Base-by-base conservation (phyloP, 1,140 invertebrate genomes). In the Papilio glaucus region DNA sequence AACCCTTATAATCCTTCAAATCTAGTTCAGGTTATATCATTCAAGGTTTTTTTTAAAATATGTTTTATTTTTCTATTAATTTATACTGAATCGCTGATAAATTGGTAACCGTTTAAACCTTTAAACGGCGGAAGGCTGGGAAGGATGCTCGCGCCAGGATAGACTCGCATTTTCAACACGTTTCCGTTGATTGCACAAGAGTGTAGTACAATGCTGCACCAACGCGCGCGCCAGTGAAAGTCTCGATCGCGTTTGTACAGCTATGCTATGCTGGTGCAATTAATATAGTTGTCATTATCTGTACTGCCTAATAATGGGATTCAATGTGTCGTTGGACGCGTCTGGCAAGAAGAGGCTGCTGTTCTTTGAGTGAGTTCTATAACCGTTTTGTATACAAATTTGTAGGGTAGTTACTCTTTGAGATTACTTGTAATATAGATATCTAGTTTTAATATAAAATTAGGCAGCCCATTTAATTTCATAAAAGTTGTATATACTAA, bases 171-270 rank as follows among this genome's bases (percentile, higher is more conserved):
- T 88, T 87, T 87, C 81, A 79, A 82, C 84, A 83, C 81, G 75
- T 72, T 87, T 88, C 87, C 87, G 82, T 77, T 73, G 79, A 87
- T 89, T 89, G 81, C 77, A 78, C 82, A 86, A 85, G 41, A 24
- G 39, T 53, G 60, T 57, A 37, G 10, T 42, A 39, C 39, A 37
- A 57, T 67, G 39, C 69, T 75, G 73, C 72, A 77, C 77, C 67
- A 29, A 21, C 21, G 61, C 78, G 61, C 78, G 79, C 79, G 83
- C 73, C 81, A 84, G 85, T 85, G 87, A 87, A 89, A 89, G 87
- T 84, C 72, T 69, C 67, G 63, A 77, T 18, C 60, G 60, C 72
- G 76, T 53, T 41, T 37, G 57, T 60, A 67, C 49, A 63, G 69
- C 76, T 63, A 33, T 37, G 75, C 72, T 77, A 62, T 24, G 69